phyloP scores from a whole-genome alignment of 2,888 invertebrate species.

The Cetonia aurata region DNA sequence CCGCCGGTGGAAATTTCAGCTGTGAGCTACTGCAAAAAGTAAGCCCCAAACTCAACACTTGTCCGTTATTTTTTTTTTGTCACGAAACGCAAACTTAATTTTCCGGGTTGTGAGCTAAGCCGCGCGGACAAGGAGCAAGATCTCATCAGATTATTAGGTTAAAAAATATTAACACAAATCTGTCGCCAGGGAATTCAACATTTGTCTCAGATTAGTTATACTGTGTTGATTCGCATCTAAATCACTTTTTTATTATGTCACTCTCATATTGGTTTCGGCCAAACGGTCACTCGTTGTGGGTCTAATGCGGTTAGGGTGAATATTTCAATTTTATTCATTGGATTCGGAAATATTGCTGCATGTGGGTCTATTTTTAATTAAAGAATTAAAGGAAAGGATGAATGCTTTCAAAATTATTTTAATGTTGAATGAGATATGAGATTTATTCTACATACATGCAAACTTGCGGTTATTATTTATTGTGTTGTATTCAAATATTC shows the following conservation, averaged over 20 bases:
- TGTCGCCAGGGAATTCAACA: constrained; percentile 61
- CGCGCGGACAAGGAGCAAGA: constrained; percentile 65
- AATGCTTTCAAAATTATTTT: too few species aligned
- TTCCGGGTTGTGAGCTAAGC: constrained; percentile 67
- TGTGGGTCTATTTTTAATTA: too few species aligned
- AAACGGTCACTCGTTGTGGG: constrained; percentile 19
- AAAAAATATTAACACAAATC: constrained; percentile 63
- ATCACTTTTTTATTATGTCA: constrained; percentile 51
- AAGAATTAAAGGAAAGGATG: too few species aligned
- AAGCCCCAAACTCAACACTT: constrained; percentile 58
- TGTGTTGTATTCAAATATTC: too few species aligned
- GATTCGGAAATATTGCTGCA: not conserved
- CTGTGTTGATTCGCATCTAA: constrained; percentile 50
- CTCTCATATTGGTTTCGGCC: constrained; percentile 18
- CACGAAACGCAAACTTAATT: constrained; percentile 66
- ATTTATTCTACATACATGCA: too few species aligned
- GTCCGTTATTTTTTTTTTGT: constrained; percentile 54
- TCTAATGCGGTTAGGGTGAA: constrained; percentile 14
- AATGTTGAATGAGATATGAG: too few species aligned
- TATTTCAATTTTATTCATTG: constrained; percentile 29
- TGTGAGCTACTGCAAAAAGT: constrained; percentile 39
- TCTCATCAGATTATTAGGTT: constrained; percentile 65
- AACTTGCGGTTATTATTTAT: too few species aligned
- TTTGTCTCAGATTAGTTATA: constrained; percentile 59
- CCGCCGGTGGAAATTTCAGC: too few species aligned